Evolutionary conservation across 2,888 invertebrate genomes (phyloP), one percentile per base, ranked within the genome.

Genomic region (Allygus modestus): DNA sequence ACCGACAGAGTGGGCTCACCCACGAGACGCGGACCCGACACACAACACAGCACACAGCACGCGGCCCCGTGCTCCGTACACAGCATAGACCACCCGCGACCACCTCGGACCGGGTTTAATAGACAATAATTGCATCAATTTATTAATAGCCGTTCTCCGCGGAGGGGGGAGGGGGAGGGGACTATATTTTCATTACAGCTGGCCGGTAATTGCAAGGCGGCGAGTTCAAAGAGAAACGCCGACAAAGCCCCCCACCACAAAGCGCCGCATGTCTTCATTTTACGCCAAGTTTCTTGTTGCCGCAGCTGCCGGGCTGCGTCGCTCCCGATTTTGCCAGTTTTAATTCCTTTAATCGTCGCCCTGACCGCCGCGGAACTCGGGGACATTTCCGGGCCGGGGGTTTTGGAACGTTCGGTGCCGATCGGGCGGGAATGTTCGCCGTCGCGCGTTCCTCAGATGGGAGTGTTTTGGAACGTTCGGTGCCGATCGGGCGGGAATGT

Each of bases 41-140:
- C 65, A 65, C 54, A 33, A 69, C 69, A n/a, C n/a, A 17, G 17
- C 7, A 58, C 58, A 58, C 58, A 11, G 11, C 41, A 5, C 58
- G 7, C 17, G n/a, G 17, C n/a, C n/a, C n/a, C n/a, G n/a, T n/a
- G n/a, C n/a, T n/a, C n/a, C n/a, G 17, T 31, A 37, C 65, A 28
- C 26, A 15, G 20, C 17, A 65, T n/a, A 31, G 65, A 65, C 65
- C 65, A 65, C 65, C 65, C 65, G 65, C 28, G 65, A n/a, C 33
- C 79, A 58, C 58, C 58, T 5, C 54, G n/a, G 79, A 28, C 58
- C n/a, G n/a, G 58, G 58, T 58, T 54, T 79, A 79, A 79, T 79
- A 79, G 79, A 79, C 83, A 83, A 83, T 83, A 83, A 83, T 83
- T 83, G 83, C 83, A 54, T 83, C 73, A 73, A 83, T 83, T 83